Base-by-base conservation (phyloP, 1,140 invertebrate genomes). In the Drosophila tani region DNA sequence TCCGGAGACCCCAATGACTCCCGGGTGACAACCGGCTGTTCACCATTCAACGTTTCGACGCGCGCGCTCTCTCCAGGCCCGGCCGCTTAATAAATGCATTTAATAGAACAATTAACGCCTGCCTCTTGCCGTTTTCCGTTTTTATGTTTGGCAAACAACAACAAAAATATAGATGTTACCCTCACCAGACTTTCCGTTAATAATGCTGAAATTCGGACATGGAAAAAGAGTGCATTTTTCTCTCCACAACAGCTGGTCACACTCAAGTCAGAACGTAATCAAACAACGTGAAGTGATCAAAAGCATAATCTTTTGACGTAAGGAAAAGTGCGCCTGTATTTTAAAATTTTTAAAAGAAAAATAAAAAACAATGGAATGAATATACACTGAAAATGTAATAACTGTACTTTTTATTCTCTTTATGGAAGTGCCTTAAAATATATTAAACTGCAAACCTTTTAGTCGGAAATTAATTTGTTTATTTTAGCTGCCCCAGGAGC, bases 131-230 rank as follows among this genome's bases (percentile, higher is more conserved):
- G 35, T 9, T 32, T 27, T 57, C 66, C 21, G 58, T 21, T 32
- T 40, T 56, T 46, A 68, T 68, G 67, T 68, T 70, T 70, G 21
- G 64, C n/a, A 35, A 67, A 45, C 24, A 51, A 67, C 40, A 70
- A 70, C 21, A 55, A 68, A 47, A 65, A 65, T 51, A 51, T 51
- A 29, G 24, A 27, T 50, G 40, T 41, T 41, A 41, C 40, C 40
- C 6, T 40, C 14, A 14, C 12, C 14, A 1, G 29, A 9, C 29
- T 38, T 14, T 38, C 11, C 4, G 9, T 17, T 5, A 19, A 46
- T 35, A 19, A 5, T 5, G 9, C 2, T 38, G 35, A 14, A 14
- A 38, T 38, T 38, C 12, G 35, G 35, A 1, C 8, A 32, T 9
- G 8, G 9, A 14, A 38, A 38, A 46, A 0, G 4, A 5, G 17